Evolutionary conservation across 2,888 invertebrate species (phyloP), one percentile per base, ranked within the genome.

Genomic region (Gymnocheta viridis): DNA sequence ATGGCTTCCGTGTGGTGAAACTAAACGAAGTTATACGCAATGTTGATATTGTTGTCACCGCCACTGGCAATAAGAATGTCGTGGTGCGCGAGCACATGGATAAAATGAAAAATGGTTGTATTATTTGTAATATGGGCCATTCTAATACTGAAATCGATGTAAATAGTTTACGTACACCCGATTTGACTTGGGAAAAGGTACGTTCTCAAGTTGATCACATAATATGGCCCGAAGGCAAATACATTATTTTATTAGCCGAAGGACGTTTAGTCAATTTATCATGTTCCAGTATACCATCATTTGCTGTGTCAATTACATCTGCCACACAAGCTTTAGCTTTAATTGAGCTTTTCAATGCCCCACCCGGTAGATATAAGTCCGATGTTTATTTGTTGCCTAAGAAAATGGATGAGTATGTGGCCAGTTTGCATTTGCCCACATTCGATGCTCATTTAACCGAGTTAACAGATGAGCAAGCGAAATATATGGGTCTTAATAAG

Each of bases 351-450:
- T 99, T 97, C 91, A 99, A 99, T 93, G 99, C 99, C 9, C 99
- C 99, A 14, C 93, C 95, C 64, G 98, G 98, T 49, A 94, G 99
- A 82, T 99, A 99, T 92, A 99, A 98, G 93, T 95, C 98, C 86
- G 99, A 99, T 92, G 99, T 99, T 19, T 99, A 99, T 93, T 94
- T 99, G 86, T 93, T 99, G 88, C 99, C 99, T 69, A 99, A 99
- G 93, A 99, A 99, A 93, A 98, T 99, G 99, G 97, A 99, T 93
- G 99, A 99, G 90, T 99, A 99, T 92, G 99, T 99, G 24, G 99
- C 99, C 14, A 98, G 98, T 86, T 94, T 99, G 54, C 99, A 99
- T 93, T 94, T 99, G 89, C 98, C 98, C 9, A 97, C 98, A 19
- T 99, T 99, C 92, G 99, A 99, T 93, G 99, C 99, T 22, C 98